Percentiles rank a stretch among this genome's conserved stretches.
These are phyloP conservation scores for Vespertilio murinus DNA, from an alignment of 2,797 vertebrate species.

Conservation along the genomic window DNA sequence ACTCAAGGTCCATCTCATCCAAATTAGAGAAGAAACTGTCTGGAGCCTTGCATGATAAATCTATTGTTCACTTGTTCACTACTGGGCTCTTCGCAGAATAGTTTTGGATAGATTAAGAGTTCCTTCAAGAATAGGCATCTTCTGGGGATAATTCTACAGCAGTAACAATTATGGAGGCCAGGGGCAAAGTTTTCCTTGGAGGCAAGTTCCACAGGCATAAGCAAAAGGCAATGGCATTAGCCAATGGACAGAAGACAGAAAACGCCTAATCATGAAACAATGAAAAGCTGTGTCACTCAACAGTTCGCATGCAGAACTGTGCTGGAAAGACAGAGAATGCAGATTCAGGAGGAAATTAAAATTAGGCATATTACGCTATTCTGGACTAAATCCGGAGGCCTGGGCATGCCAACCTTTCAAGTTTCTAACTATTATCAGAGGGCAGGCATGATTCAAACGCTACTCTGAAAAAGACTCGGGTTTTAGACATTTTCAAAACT, in stretches of 20 bases:
- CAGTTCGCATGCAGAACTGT: neutral
- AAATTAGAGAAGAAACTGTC: neutral
- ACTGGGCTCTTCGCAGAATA: neutral
- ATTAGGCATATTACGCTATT: neutral
- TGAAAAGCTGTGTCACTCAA: neutral
- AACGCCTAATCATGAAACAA: neutral
- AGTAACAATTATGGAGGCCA: neutral
- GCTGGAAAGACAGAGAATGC: neutral
- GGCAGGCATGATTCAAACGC: neutral
- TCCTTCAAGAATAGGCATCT: neutral
- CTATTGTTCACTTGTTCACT: neutral
- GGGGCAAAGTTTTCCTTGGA: neutral
- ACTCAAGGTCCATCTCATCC: neutral
- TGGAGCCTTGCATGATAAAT: neutral
- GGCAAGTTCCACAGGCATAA: neutral
- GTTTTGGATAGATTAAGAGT: neutral
- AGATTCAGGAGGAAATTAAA: neutral
- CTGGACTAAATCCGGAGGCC: neutral
- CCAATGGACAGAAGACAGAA: neutral
- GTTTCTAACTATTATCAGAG: neutral
- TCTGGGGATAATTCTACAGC: neutral
- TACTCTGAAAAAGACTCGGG: neutral
- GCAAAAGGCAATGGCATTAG: neutral
- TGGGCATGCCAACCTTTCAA: neutral
- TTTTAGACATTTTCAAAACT: neutral